Evolutionary conservation across 2,113 vertebrate species (phyloP).

Genomic region (Anhinga anhinga): DNA sequence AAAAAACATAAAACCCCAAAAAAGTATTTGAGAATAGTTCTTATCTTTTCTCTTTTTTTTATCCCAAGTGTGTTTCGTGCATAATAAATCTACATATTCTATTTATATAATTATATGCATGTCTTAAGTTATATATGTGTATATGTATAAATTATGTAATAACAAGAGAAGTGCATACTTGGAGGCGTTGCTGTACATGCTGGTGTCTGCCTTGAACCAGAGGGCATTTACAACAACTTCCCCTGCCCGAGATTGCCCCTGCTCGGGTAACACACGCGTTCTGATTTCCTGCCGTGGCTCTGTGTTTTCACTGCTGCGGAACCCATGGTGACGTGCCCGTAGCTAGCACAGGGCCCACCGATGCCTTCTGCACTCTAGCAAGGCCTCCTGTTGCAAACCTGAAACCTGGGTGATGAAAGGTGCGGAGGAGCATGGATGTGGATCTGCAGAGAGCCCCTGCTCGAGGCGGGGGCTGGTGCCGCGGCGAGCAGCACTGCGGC

Average conservation of each 20-base stretch:
- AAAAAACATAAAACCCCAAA: background rate
- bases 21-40: background rate
- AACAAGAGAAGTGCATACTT: background rate
- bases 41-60: background rate
- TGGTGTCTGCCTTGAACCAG: background rate
- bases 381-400: background rate
- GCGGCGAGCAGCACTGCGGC: rapidly evolving
- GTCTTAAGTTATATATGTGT: background rate
- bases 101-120: no score
- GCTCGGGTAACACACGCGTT: background rate
- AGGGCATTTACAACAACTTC: background rate
- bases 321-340: rapidly evolving
- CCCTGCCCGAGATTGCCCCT: background rate
- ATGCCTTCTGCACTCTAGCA: background rate
- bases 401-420: background rate
- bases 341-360: background rate
- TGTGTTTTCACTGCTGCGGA: rapidly evolving
- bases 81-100: background rate
- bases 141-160: background rate
- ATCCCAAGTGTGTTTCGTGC: background rate
- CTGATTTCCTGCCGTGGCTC: background rate
- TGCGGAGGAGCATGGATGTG: background rate
- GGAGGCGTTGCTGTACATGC: rapidly evolving
- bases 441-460: background rate
- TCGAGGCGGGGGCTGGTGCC: background rate